Base-by-base conservation (phyloP, 1,140 invertebrate genomes). In the Diprion similis region DNA sequence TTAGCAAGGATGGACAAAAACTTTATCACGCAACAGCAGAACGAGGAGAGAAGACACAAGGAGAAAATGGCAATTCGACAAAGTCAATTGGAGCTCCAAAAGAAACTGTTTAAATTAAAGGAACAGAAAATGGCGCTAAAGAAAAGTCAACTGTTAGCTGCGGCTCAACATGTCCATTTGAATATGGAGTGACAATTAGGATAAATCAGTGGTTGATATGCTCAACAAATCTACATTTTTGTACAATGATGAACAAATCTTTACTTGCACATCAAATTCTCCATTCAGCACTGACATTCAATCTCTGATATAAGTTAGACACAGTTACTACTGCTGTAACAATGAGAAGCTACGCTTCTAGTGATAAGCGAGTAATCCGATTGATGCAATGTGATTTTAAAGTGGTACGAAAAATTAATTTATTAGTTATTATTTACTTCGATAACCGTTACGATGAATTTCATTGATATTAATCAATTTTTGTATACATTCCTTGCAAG, bases 41-140 rank as follows among this genome's bases (percentile, higher is more conserved):
- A 83, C 51, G 79, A 76, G n/a, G 83, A 85, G 37, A 83, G 78
- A 59, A 78, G 85, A 11, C 85, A 86, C 51, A 77, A 74, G 13
- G 85, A 87, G 46, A 78, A 80, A 70, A 85, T 87, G 80, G 73
- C 75, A 1, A 68, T 84, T 19, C 71, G 75, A 9, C 79, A 81
- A 64, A 82, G 66, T 8, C 75, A 84, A 47, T 71, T 85, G 0
- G 79, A 84, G 15, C 24, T 85, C 6, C 78, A 83, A 37, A 80
- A 77, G 17, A 83, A 71, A 37, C 37, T 85, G 17, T 72, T 85
- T n/a, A 79, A 79, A 37, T 37, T 84, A 13, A 82, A 85, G 37
- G 83, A 85, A 47, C 78, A 82, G 18, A 83, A 84, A 70, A 70
- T 85, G 11, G 78, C 82, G 13, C 18, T 83, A 18, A 72, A 79